Evolutionary conservation across 1,140 invertebrate species (phyloP).

Genomic region (Acarapis woodi): DNA sequence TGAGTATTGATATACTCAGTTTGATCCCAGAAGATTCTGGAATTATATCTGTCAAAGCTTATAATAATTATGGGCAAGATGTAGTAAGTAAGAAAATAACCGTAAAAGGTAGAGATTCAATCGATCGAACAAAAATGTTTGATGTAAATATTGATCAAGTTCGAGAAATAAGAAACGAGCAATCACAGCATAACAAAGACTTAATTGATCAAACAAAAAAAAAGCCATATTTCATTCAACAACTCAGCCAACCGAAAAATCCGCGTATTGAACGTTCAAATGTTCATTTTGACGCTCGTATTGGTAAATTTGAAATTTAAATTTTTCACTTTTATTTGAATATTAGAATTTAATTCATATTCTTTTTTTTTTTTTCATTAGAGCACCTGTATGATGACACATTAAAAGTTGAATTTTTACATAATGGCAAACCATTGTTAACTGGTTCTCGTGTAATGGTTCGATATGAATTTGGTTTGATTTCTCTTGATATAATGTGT

Average conservation of each 20-base stretch:
- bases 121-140: conserved; percentile 64
- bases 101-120: conserved; percentile 23
- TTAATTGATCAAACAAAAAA: conserved; percentile 21
- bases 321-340: conserved; percentile 23
- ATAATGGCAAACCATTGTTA: conserved; percentile 28
- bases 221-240: conserved; percentile 49
- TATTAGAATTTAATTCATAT: conserved; percentile 24
- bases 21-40: conserved; percentile 21
- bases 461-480: conserved; percentile 87
- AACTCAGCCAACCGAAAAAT: conserved; percentile 41
- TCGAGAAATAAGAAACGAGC: conserved; percentile 52
- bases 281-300: conserved; percentile 19
- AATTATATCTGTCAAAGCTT: conserved; percentile 21
- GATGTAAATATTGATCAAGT: conserved; percentile 54
- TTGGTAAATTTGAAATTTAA: too few relatives aligned
- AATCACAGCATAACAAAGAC: conserved; percentile 34
- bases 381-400: conserved; percentile 70
- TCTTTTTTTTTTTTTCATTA: conserved; percentile 19
- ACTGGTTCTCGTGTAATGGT: conserved; percentile 72
- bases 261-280: conserved; percentile 62
- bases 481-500: conserved; percentile 30
- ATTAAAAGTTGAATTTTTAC: conserved; percentile 52
- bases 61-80: conserved; percentile 23
- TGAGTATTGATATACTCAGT: conserved; percentile 25
- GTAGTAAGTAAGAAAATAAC: conserved; percentile 48